A percentile compares a stretch with the other conserved stretches of the same genome.
phyloP scores from a whole-genome alignment of 1,140 invertebrate genomes.

The Drosophila subpulchrella region DNA sequence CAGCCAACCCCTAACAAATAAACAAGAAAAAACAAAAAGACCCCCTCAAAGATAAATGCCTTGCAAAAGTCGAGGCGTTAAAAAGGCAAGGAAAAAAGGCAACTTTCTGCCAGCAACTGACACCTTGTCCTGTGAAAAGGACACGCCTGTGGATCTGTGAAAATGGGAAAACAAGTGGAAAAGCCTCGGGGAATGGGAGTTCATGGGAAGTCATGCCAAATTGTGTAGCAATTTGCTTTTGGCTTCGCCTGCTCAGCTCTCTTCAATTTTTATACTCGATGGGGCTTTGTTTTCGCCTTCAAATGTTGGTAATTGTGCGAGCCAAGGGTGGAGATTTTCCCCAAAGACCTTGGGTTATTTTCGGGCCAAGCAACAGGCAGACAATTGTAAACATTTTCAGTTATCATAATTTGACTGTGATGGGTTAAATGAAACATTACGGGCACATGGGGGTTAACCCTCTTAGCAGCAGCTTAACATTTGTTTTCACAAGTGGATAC shows the following conservation, averaged over 20 bases:
- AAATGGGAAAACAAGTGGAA: constrained; percentile 16
- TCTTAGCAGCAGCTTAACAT: not conserved
- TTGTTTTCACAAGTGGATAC: not conserved
- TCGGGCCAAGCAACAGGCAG: constrained; percentile 28
- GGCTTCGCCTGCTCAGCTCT: constrained; percentile 48
- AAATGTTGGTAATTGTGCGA: constrained; percentile 29
- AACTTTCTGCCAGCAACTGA: constrained; percentile 49
- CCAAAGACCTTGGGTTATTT: not conserved
- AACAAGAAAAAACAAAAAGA: not conserved
- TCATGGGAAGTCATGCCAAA: constrained; percentile 49
- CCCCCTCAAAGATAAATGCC: constrained; percentile 33
- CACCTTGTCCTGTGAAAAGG: constrained; percentile 52
- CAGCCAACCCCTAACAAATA: not conserved
- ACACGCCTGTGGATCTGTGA: constrained; percentile 33
- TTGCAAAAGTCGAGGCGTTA: constrained; percentile 44
- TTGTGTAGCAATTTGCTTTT: constrained; percentile 68
- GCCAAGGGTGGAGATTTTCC: constrained; percentile 19
- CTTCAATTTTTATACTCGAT: constrained; percentile 17
- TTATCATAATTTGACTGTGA: constrained; percentile 37
- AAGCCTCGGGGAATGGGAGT: not conserved
- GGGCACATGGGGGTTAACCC: not conserved
- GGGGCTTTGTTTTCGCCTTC: constrained; percentile 21
- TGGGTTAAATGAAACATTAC: constrained; percentile 3
- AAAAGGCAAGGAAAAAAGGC: constrained; percentile 43
- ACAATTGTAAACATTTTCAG: constrained; percentile 8